phyloP scores from a whole-genome alignment of 2,888 invertebrate species.

The Caenorhabditis sp. region DNA sequence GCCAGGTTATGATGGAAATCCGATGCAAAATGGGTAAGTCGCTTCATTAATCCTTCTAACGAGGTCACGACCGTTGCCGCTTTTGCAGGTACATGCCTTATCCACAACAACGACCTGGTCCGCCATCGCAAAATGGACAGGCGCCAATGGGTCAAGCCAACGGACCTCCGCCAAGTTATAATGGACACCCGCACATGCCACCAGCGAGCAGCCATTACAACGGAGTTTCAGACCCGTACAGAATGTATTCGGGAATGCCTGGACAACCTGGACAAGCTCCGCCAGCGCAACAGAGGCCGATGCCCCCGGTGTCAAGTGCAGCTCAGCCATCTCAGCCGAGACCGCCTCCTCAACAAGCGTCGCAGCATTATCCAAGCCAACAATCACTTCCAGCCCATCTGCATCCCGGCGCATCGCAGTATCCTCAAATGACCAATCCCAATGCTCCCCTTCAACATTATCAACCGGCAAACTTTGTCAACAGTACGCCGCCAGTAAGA shows the following conservation, averaged over 20 bases:
- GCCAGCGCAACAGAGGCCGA: constrained; percentile 16
- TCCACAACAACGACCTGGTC: constrained; percentile 22
- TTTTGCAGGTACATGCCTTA: constrained; percentile 48
- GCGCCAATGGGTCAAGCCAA: neutral
- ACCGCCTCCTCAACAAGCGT: constrained; percentile 3
- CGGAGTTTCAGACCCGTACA: constrained; percentile 26
- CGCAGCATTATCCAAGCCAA: constrained; percentile 36
- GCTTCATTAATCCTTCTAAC: neutral
- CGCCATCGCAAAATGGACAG: constrained; percentile 20
- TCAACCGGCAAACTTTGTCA: constrained; percentile 28
- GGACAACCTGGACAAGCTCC: neutral
- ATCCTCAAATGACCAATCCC: constrained; percentile 7
- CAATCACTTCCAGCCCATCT: constrained; percentile 41
- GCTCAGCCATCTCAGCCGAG: constrained; percentile 18
- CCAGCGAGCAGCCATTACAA: constrained; percentile 20
- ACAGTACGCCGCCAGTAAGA: constrained; percentile 3
- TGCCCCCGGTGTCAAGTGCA: constrained; percentile 3
- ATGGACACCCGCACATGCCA: constrained; percentile 30
- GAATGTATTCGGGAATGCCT: constrained; percentile 39
- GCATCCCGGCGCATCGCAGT: constrained; percentile 15
- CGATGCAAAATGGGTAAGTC: constrained; percentile 47
- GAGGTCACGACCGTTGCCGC: neutral
- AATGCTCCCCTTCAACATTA: constrained; percentile 47
- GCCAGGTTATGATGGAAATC: constrained; percentile 40
- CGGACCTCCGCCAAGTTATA: constrained; percentile 42